phyloP scores from a whole-genome alignment of 30 jellyfish, hydroid and myxozoan genomes.

The Hydractinia echinata region DNA sequence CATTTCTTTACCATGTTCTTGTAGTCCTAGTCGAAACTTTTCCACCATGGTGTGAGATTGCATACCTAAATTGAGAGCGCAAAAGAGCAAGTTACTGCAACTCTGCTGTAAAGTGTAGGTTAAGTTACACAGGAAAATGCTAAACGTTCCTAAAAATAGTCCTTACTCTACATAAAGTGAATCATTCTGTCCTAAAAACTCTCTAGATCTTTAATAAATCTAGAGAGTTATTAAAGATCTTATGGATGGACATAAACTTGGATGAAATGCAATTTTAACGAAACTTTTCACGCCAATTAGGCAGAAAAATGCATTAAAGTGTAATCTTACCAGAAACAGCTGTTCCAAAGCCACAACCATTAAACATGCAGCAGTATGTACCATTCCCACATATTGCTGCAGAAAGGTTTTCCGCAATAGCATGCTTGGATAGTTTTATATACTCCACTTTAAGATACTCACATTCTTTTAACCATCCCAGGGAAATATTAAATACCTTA shows the following conservation, averaged over 20 bases:
- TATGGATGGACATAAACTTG: no score
- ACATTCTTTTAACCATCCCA: background rate
- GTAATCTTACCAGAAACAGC: conserved; percentile 10
- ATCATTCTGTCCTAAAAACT: no score
- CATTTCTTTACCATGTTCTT: background rate
- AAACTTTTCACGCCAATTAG: no score
- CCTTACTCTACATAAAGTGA: no score
- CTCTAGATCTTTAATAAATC: no score
- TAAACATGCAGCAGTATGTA: background rate
- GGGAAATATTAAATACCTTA: background rate
- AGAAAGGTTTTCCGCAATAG: background rate
- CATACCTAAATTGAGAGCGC: conserved; percentile 1
- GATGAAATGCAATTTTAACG: no score
- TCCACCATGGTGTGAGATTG: conserved; percentile 26
- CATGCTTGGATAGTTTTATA: conserved; percentile 4
- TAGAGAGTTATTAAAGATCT: no score
- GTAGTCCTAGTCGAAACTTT: background rate
- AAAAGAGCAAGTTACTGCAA: no score
- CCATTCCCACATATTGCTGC: background rate
- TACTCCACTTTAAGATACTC: background rate
- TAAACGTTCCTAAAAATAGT: no score
- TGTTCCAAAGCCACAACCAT: conserved; percentile 35
- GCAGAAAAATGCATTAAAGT: no score
- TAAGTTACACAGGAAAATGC: no score
- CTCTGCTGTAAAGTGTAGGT: no score